Conservation (phyloP, 2,888 invertebrate species). For the Hemistola chrysoprasaria region DNA sequence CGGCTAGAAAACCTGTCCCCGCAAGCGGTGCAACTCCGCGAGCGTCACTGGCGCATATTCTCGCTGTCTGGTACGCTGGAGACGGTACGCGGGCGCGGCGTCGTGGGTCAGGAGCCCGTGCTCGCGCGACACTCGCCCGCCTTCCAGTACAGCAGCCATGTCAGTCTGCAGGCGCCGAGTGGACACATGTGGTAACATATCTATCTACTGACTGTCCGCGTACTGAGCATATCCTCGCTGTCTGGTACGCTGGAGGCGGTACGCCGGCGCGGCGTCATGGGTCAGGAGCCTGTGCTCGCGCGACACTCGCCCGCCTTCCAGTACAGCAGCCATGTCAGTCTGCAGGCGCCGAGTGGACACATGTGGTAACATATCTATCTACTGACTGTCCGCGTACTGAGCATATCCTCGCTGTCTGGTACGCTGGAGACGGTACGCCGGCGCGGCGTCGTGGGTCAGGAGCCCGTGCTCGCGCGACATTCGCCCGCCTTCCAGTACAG, state of each 20-base stretch:
- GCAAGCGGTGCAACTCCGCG: slow-evolving; percentile 94
- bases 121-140: slow-evolving; percentile 94
- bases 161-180: slow-evolving; percentile 97
- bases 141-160: slow-evolving; percentile 99
- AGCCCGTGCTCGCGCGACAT: slow-evolving; percentile 93
- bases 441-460: slow-evolving; percentile 98
- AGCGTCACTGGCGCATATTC: slow-evolving; percentile 99
- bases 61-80: slow-evolving; percentile 96
- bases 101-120: slow-evolving; percentile 98
- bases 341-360: slow-evolving; percentile 98
- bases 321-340: slow-evolving; percentile 97
- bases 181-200: slow-evolving; percentile 99
- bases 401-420: slow-evolving; percentile 96
- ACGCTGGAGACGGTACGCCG: slow-evolving; percentile 97
- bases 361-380: slow-evolving; percentile 97
- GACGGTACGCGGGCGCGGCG: slow-evolving; percentile 96
- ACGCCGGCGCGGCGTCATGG: slow-evolving; percentile 97
- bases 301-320: slow-evolving; percentile 96
- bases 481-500: slow-evolving; percentile 98
- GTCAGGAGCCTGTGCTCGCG: slow-evolving; percentile 97
- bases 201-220: slow-evolving; percentile 39
- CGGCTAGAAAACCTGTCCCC: slow-evolving; percentile 96
- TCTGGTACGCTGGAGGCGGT: slow-evolving; percentile 97
- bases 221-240: slow-evolving; percentile 92
- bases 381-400: slow-evolving; percentile 35